phyloP scores from a whole-genome alignment of 1,140 invertebrate genomes.

The Diploscapter pachys region DNA sequence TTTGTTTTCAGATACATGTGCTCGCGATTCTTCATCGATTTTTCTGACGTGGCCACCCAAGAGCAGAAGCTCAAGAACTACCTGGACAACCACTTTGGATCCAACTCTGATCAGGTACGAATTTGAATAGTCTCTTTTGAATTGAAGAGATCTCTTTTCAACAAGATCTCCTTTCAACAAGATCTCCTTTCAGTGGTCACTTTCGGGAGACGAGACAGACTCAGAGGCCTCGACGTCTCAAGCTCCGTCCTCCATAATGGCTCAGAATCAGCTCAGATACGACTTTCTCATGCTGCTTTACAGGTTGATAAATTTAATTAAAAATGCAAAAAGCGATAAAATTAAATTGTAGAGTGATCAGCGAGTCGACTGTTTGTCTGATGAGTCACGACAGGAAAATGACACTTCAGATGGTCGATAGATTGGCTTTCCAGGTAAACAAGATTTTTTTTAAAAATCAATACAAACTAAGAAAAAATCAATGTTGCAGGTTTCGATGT shows the following conservation, averaged over 20 bases:
- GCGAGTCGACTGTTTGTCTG: slow-evolving; percentile 92
- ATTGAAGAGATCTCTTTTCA: slow-evolving; percentile 6
- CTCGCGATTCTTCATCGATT: slow-evolving; percentile 99
- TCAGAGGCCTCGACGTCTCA: slow-evolving; percentile 32
- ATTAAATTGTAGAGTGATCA: slow-evolving; percentile 69
- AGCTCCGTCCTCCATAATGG: slow-evolving; percentile 17
- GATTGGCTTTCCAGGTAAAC: slow-evolving; percentile 76
- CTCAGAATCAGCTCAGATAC: slow-evolving; percentile 75
- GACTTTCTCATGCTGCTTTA: slow-evolving; percentile 89
- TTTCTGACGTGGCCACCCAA: slow-evolving; percentile 88
- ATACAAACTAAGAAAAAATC: background rate
- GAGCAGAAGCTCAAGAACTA: slow-evolving; percentile 87
- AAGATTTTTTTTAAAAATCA: background rate
- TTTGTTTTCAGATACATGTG: slow-evolving; percentile 74
- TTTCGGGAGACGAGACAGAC: slow-evolving; percentile 28
- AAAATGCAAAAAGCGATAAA: too few species aligned
- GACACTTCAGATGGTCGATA: slow-evolving; percentile 84
- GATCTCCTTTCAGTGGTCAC: slow-evolving; percentile 25
- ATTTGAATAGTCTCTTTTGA: background rate
- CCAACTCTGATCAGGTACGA: slow-evolving; percentile 61
- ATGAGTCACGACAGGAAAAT: slow-evolving; percentile 96
- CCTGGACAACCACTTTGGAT: slow-evolving; percentile 93
- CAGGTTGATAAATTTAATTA: slow-evolving; percentile 55
- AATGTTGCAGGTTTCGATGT: background rate
- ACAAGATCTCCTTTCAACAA: slow-evolving; percentile 7